Evolutionary conservation across 92 coral and sea anemone genomes (phyloP), one percentile per base, ranked within the genome.

Genomic region (Chrysogorgia sp.): DNA sequence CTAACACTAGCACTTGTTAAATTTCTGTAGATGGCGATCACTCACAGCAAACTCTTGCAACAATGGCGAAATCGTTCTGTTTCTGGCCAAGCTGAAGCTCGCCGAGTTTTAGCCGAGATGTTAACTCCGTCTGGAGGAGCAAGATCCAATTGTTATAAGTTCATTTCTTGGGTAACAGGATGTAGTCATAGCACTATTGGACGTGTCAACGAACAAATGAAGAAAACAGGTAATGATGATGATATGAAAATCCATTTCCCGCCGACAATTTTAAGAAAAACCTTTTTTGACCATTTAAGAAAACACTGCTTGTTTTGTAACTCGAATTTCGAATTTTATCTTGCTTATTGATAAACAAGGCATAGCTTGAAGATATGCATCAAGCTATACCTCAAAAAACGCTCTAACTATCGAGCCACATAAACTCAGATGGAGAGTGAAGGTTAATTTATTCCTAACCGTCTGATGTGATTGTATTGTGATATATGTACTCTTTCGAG

Each of bases 151-250:
- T 94, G 98, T 63, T 94, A 94, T 82, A 94, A 94, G 84, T 94
- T 94, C 67, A 92, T 94, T 20, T 91, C 98, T 10, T 94, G 98
- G 98, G 98, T 94, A 22, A 94, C 98, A 40, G 98, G 98, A 0
- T 94, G 98, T 37, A 94, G 98, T 80, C 98, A 89, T 24, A 94
- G 98, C 64, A 94, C 98, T 10, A 94, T 94, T 47, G 98, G 98
- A 37, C 86, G 98, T 64, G 98, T 94, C 22, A 94, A 94, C 25
- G 98, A 94, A 25, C 98, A 94, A 80, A 94, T 94, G 98, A 89
- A 92, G 71, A 92, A 92, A 61, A 94, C 98, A 40, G 96, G 98
- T 88, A 30, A 76, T 90, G 53, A 45, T 17, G 17, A 52, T 52
- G 59, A 17, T 4, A 37, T 4, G 43, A 12, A 37, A 37, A 5